Base-by-base conservation (phyloP, 2,797 vertebrate species). In the Anableps anableps region DNA sequence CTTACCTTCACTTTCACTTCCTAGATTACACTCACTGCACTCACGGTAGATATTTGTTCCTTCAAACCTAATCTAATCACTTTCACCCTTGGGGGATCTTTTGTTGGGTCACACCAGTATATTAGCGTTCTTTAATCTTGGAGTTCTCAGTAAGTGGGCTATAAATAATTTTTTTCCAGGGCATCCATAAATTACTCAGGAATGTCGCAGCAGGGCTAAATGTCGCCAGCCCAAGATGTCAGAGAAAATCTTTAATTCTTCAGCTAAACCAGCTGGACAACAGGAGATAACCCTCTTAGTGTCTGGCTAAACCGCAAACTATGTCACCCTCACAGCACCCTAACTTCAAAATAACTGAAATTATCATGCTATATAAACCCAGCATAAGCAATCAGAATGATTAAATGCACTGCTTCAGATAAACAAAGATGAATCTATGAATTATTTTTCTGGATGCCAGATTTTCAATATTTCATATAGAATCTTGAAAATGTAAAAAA, bases 1-100 rank as follows among this genome's bases (percentile, higher is more conserved):
- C n/a, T 86, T 88, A 81, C 64, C 43, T 55, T 70, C 70, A 64
- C 80, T 82, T 87, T 76, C 45, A 74, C 64, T 75, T 84, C 60
- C 55, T 75, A 79, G 79, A 82, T 82, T 64, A 78, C 19, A 23
- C 29, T 0, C 62, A 50, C 43, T 41, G 45, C 43, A 72, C 45
- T 71, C 23, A 31, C 26, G n/a, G 26, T 43, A 16, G 26, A 48
- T 43, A 45, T 36, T 72, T 79, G 60, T 38, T 10, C 4, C 53
- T 13, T 6, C 14, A 10, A 23, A 11, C 2, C 2, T 74, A n/a
- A 53, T 80, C 31, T 26, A 38, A 43, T 66, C 77, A 41, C n/a
- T 36, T 80, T 71, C 23, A 75, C 45, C 16, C 41, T 13, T 45
- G 0, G 34, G 9, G 29, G 75, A 81, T 29, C 16, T 29, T 75